These are phyloP conservation scores for Leptinotarsa tumamoca DNA, from an alignment of 2,888 invertebrate species.

Conservation along the genomic window DNA sequence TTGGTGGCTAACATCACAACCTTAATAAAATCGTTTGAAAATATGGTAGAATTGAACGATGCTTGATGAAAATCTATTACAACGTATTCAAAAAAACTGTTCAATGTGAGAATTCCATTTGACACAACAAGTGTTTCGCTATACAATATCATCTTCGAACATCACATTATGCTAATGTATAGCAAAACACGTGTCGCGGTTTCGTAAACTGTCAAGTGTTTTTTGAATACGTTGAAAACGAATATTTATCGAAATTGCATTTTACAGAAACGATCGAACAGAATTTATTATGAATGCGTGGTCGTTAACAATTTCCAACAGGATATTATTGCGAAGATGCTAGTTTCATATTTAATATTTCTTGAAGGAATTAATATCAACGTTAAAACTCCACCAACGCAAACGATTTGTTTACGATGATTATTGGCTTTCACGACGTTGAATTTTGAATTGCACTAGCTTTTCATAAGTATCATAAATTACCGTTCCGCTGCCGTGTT, in stretches of 20 bases:
- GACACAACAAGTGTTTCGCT: too few species aligned
- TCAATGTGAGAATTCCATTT: too few species aligned
- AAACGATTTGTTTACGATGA: conserved; percentile 4
- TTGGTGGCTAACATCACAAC: too few species aligned
- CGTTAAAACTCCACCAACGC: conserved; percentile 4
- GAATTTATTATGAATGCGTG: neutral
- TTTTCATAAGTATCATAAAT: conserved; percentile 9
- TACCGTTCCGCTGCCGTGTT: neutral
- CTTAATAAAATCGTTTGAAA: too few species aligned
- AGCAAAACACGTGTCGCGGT: too few species aligned
- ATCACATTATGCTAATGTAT: too few species aligned
- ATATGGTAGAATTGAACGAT: too few species aligned
- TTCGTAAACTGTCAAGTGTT: too few species aligned
- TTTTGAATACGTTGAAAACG: too few species aligned
- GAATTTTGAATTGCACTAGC: conserved; percentile 2
- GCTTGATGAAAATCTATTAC: too few species aligned
- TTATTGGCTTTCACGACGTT: conserved; percentile 13
- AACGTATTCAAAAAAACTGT: too few species aligned
- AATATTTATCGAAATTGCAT: neutral
- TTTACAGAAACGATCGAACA: neutral
- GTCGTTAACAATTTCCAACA: neutral
- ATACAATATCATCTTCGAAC: too few species aligned
- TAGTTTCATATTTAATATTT: neutral
- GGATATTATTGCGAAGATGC: conserved; percentile 1
- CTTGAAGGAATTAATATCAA: neutral